Evolutionary conservation across 2,888 invertebrate species (phyloP), one percentile per base, ranked within the genome.

Genomic region (Cecidostiba fungosa): DNA sequence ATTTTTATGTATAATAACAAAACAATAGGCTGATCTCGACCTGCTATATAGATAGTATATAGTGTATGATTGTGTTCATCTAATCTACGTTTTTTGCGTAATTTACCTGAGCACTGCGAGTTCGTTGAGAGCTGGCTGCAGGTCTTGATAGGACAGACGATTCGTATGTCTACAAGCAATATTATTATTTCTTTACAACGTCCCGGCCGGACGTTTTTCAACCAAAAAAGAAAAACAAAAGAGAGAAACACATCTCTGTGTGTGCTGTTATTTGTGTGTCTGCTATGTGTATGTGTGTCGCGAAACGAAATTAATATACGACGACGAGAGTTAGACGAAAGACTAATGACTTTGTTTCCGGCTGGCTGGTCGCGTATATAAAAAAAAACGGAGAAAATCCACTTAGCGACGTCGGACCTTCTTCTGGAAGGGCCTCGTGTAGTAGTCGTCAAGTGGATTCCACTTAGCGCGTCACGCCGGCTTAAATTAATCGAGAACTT

Each of bases 91-190:
- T 79, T 82, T 87, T 59, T 1, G 73, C 91, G 91, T 89, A 90
- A 59, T 59, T 94, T 96, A 96, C 96, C 96, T 96, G 96, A 96
- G 93, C 95, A 95, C 94, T 96, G 96, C 89, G 96, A 96, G 94
- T 96, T 96, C 94, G 96, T 95, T 92, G 96, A 96, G 91, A 96
- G 95, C 94, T 96, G 96, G 93, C 95, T 96, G 94, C 95, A 96
- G 94, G 96, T 95, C 95, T 96, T 96, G 94, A 96, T 95, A 93
- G 96, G 96, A 94, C 96, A 96, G 94, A 96, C 95, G 95, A 96
- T 96, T 96, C 96, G 95, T 95, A 96, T 95, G 95, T 96, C 96
- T 96, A 95, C 94, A 95, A 93, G 92, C 92, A 93, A 92, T 91
- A 89, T 91, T 90, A 88, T 85, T 82, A 83, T 50, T 70, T 82